Percentiles rank a stretch among this genome's conserved stretches.
These are phyloP conservation scores for Platysteira castanea DNA, from an alignment of 2,113 vertebrate species.

Conservation along the genomic window DNA sequence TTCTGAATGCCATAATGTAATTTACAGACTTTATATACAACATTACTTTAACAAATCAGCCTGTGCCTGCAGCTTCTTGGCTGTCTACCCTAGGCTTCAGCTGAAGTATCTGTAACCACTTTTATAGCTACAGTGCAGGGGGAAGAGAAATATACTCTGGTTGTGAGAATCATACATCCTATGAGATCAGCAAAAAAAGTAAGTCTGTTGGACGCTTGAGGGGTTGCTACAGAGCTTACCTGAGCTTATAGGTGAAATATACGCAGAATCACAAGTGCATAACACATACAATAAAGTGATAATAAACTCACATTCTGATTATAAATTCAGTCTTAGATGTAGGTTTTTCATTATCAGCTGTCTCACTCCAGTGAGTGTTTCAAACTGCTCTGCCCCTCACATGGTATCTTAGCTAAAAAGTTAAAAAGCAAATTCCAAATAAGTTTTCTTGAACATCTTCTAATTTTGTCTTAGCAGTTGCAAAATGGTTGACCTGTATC, in stretches of 20 bases:
- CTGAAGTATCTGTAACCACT: neutral
- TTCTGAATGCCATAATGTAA: neutral
- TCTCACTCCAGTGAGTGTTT: neutral
- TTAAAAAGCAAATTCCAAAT: neutral
- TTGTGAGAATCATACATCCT: neutral
- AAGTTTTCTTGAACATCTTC: neutral
- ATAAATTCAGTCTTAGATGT: neutral
- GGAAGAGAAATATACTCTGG: neutral
- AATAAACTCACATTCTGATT: neutral
- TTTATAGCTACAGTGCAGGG: neutral
- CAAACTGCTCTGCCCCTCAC: neutral
- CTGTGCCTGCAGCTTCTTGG: neutral
- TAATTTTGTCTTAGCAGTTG: neutral
- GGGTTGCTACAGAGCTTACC: neutral
- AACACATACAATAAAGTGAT: fast-evolving
- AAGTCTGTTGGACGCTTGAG: neutral
- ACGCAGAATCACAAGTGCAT: neutral
- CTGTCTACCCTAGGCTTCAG: neutral
- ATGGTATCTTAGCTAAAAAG: neutral
- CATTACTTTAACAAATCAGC: neutral
- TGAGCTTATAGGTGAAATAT: neutral
- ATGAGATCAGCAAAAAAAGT: neutral
- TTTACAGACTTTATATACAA: neutral
- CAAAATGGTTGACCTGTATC: neutral
- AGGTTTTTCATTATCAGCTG: neutral